These are phyloP conservation scores for Hepsetus odoe DNA, from an alignment of 2,113 vertebrate species.

Conservation along the genomic window DNA sequence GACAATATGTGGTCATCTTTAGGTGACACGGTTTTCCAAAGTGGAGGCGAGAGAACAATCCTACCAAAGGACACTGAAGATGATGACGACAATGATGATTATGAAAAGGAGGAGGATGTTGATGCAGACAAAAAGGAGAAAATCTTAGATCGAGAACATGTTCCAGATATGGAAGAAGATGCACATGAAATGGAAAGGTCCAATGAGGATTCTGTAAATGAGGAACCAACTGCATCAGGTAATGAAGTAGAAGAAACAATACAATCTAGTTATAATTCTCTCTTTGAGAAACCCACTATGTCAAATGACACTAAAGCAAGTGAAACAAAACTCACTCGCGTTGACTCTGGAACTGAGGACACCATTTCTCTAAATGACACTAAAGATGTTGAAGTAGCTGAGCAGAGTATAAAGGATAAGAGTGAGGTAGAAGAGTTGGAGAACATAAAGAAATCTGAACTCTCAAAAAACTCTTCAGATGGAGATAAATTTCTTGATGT, in stretches of 20 bases:
- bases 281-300: neutral
- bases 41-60: conserved; percentile 57
- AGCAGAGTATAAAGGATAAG: conserved; percentile 22
- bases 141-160: neutral
- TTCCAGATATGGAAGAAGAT: conserved; percentile 30
- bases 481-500: neutral
- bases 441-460: neutral
- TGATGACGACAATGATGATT: conserved; percentile 65
- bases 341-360: conserved; percentile 37
- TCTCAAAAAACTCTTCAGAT: neutral
- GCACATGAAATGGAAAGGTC: neutral
- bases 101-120: conserved; percentile 54
- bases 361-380: conserved; percentile 7
- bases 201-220: neutral
- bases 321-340: conserved; percentile 9
- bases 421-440: conserved; percentile 32
- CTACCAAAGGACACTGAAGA: conserved; percentile 54
- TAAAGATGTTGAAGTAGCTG: neutral
- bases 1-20: conserved; percentile 63
- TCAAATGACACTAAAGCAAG: conserved; percentile 28
- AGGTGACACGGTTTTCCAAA: conserved; percentile 72
- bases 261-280: neutral
- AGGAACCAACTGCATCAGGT: neutral
- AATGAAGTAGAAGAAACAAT: neutral
- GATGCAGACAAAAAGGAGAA: conserved; percentile 47